Conservation (phyloP, 2,888 invertebrate genomes). For the Drosophila longiperda region DNA sequence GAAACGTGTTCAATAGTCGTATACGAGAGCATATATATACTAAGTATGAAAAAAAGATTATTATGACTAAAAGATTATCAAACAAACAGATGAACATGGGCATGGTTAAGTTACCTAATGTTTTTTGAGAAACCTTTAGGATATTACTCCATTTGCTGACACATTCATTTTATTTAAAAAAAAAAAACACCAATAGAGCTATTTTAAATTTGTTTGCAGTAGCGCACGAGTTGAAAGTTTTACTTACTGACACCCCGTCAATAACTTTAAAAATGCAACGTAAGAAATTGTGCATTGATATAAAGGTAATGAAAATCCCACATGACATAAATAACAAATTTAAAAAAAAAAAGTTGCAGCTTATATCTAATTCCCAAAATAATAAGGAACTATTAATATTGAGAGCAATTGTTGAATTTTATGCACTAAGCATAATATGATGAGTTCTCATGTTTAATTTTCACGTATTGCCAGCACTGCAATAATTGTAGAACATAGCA, state of each 20-base stretch:
- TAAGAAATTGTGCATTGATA: background rate
- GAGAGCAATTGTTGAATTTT: background rate
- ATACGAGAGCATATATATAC: background rate
- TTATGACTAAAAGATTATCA: too few relatives aligned
- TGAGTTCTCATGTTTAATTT: background rate
- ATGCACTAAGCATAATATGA: background rate
- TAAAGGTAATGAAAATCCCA: background rate
- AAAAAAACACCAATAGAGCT: too few relatives aligned
- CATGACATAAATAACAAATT: background rate
- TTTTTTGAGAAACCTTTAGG: background rate
- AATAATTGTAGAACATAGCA: slow-evolving; percentile 18
- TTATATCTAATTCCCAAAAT: background rate
- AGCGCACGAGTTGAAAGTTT: too few relatives aligned
- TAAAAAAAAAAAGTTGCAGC: too few relatives aligned
- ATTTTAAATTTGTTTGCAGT: too few relatives aligned
- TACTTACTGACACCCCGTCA: too few relatives aligned
- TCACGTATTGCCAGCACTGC: background rate
- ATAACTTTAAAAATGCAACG: too few relatives aligned
- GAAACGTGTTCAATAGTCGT: too few relatives aligned
- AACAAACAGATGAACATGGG: background rate
- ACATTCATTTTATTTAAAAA: too few relatives aligned
- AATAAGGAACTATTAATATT: background rate
- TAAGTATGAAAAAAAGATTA: too few relatives aligned
- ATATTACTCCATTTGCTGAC: too few relatives aligned
- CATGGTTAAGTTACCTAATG: background rate